Percentiles rank a stretch among this genome's conserved stretches.
Conservation (phyloP, 2,888 invertebrate genomes). For the Corbicula japonica region DNA sequence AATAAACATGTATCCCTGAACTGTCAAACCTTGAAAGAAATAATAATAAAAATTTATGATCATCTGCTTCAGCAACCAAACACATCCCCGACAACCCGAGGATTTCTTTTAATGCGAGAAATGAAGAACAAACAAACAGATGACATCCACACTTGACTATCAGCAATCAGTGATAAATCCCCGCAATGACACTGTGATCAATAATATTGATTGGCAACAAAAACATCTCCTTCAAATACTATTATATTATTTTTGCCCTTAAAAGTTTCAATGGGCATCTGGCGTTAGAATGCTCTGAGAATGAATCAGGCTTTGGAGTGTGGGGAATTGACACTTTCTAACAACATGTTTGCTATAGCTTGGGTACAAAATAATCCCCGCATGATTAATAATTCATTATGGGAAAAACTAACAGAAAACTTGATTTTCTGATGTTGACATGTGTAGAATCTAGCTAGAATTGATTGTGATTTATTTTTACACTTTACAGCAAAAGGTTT, state of each 20-base stretch:
- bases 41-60: too few species aligned
- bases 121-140: too few species aligned
- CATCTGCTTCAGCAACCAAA: too few species aligned
- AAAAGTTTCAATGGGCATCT: conserved; percentile 25
- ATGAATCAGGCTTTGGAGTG: conserved; percentile 1
- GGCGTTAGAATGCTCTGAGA: conserved; percentile 9
- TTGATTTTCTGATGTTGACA: conserved; percentile 24
- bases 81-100: too few species aligned
- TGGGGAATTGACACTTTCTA: conserved; percentile 35
- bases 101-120: too few species aligned
- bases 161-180: too few species aligned
- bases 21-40: too few species aligned
- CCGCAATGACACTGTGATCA: too few species aligned
- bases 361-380: conserved; percentile 13
- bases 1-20: too few species aligned
- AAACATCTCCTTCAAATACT: conserved; percentile 20
- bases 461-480: conserved; percentile 38
- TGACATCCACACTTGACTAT: too few species aligned
- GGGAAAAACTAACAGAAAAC: conserved; percentile 39
- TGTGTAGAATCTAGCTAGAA: conserved; percentile 35
- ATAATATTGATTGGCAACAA: conserved; percentile 20
- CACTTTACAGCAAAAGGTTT: too few species aligned
- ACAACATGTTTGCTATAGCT: conserved; percentile 6
- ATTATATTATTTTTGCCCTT: too few species aligned
- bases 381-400: conserved; percentile 48